Conservation (phyloP, 2,888 invertebrate genomes). For the Parnassius apollo region DNA sequence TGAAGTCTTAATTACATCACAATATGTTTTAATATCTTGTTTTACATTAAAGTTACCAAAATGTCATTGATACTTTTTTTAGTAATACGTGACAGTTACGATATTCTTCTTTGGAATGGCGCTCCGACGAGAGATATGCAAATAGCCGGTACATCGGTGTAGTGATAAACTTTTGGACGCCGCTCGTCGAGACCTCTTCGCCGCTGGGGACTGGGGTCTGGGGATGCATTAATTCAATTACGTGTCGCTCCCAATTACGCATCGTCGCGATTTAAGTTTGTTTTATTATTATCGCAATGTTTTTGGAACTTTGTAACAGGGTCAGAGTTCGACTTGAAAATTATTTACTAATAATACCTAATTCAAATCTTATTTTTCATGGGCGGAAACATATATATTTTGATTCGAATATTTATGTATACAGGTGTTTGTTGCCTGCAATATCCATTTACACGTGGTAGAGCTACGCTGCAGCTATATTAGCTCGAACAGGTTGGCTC, state of each 20-base stretch:
- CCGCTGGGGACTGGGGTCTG: slow-evolving; percentile 40
- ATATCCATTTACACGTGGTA: too few relatives aligned
- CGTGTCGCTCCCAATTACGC: slow-evolving; percentile 20
- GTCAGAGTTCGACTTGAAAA: background rate
- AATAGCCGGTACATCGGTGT: slow-evolving; percentile 51
- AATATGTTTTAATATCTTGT: too few relatives aligned
- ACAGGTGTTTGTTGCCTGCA: too few relatives aligned
- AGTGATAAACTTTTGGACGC: slow-evolving; percentile 57
- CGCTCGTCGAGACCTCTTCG: slow-evolving; percentile 45
- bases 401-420: too few relatives aligned
- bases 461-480: too few relatives aligned
- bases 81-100: background rate
- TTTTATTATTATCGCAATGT: slow-evolving; percentile 5
- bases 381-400: too few relatives aligned
- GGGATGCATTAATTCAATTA: slow-evolving; percentile 62
- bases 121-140: slow-evolving; percentile 41
- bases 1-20: too few relatives aligned
- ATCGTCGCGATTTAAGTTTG: background rate
- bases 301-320: background rate
- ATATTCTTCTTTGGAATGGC: background rate
- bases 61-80: background rate
- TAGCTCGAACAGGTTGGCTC: too few relatives aligned
- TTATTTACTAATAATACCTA: background rate
- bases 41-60: too few relatives aligned
- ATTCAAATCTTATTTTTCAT: too few relatives aligned